phyloP scores from a whole-genome alignment of 2,113 vertebrate genomes.

The human (Homo sapiens) region DNA sequence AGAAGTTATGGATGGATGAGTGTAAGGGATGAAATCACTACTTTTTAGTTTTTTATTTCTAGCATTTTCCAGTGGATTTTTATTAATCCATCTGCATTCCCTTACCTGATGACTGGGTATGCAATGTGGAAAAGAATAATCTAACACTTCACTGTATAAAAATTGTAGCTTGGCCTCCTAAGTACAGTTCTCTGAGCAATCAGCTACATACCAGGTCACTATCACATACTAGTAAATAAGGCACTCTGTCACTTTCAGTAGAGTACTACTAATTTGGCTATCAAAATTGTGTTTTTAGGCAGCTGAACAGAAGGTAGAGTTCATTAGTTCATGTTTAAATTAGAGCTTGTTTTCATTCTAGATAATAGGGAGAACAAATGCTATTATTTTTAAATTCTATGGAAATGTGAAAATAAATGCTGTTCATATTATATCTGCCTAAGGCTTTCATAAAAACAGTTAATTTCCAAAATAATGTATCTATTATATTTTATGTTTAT shows the following conservation, averaged over 20 bases:
- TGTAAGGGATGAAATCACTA: too few species aligned
- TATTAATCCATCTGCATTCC: background rate
- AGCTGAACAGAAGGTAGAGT: constrained; percentile 27
- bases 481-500: constrained; percentile 74
- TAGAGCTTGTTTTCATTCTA: constrained; percentile 22
- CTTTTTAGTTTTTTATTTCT: background rate
- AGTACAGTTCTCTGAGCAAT: background rate
- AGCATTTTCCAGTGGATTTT: background rate
- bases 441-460: constrained; percentile 72
- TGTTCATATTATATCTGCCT: constrained; percentile 59
- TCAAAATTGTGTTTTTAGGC: constrained; percentile 12
- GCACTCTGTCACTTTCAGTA: background rate
- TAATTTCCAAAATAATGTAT: constrained; percentile 76
- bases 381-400: constrained; percentile 59
- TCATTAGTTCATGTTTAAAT: constrained; percentile 54
- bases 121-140: background rate
- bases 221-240: background rate
- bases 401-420: constrained; percentile 64
- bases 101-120: background rate
- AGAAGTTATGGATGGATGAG: background rate
- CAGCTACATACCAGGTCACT: too few species aligned
- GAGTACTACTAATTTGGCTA: background rate
- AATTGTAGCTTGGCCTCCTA: background rate
- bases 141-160: background rate
- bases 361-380: constrained; percentile 57